Conservation (phyloP, 1,140 invertebrate species). For the Patella vulgata region DNA sequence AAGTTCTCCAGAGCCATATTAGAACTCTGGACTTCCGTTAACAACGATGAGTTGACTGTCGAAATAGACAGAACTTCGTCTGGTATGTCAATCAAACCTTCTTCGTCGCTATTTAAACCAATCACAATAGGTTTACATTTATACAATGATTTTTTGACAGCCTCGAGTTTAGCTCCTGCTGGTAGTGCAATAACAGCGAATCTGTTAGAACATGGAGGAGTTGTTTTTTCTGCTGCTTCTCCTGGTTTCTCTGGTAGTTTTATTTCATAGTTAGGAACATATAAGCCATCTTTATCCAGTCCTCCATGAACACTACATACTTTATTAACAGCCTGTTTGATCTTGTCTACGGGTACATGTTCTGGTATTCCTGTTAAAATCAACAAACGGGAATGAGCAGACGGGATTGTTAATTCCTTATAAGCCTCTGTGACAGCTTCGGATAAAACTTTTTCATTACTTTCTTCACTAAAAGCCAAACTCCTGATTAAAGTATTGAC, state of each 20-base stretch:
- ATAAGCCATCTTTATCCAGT: constrained; percentile 54
- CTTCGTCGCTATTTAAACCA: constrained; percentile 4
- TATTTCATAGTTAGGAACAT: constrained; percentile 38
- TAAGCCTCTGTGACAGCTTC: constrained; percentile 56
- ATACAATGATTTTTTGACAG: constrained; percentile 43
- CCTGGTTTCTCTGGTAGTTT: constrained; percentile 13
- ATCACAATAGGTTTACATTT: constrained; percentile 32
- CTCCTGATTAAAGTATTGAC: constrained; percentile 58
- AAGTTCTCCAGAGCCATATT: constrained; percentile 58
- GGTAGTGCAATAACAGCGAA: constrained; percentile 59
- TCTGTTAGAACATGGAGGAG: constrained; percentile 33
- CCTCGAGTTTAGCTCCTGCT: constrained; percentile 60
- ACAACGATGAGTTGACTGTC: constrained; percentile 47
- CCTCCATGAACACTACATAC: constrained; percentile 56
- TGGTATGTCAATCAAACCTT: constrained; percentile 15
- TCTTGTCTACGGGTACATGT: constrained; percentile 34
- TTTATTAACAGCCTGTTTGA: constrained; percentile 46
- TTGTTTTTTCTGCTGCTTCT: constrained; percentile 3
- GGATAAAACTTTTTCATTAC: constrained; percentile 45
- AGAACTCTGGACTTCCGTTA: constrained; percentile 47
- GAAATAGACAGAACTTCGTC: constrained; percentile 48
- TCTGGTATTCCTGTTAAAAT: constrained; percentile 60
- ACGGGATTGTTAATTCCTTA: constrained; percentile 41
- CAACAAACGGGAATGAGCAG: constrained; percentile 55
- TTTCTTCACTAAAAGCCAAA: constrained; percentile 51